These are phyloP conservation scores for Ctenicera cuprea DNA, from an alignment of 2,888 invertebrate genomes.

Conservation along the genomic window DNA sequence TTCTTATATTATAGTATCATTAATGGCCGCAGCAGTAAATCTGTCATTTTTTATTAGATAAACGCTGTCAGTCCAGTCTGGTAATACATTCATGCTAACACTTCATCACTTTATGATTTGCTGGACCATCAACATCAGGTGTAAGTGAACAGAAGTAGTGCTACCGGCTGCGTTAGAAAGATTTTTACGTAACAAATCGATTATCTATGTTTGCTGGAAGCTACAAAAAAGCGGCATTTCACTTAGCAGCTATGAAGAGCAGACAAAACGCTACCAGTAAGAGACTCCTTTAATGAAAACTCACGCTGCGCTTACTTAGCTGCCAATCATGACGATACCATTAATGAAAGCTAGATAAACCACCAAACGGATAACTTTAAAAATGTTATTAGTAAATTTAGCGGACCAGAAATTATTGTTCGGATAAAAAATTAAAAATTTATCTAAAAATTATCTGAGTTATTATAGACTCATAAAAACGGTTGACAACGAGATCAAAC, in stretches of 20 bases:
- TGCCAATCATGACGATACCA: slow-evolving; percentile 7
- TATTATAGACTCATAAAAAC: slow-evolving; percentile 41
- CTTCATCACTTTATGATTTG: slow-evolving; percentile 53
- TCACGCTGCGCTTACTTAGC: no score
- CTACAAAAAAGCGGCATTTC: slow-evolving; percentile 48
- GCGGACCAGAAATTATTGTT: slow-evolving; percentile 9
- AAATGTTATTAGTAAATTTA: slow-evolving; percentile 2
- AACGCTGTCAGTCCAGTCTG: slow-evolving; percentile 52
- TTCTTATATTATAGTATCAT: slow-evolving; percentile 57
- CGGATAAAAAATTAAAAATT: slow-evolving; percentile 11
- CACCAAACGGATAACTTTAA: background rate
- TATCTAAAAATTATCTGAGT: slow-evolving; percentile 31
- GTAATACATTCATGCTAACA: slow-evolving; percentile 51
- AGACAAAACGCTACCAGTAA: no score
- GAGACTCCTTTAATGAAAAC: slow-evolving; percentile 9
- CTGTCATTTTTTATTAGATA: slow-evolving; percentile 60
- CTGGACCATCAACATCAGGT: slow-evolving; percentile 41
- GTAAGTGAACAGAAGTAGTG: slow-evolving; percentile 31
- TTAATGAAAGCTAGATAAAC: background rate
- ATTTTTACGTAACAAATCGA: slow-evolving; percentile 54
- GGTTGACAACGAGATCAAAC: slow-evolving; percentile 54
- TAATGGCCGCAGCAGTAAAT: slow-evolving; percentile 58
- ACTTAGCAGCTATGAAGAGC: slow-evolving; percentile 1
- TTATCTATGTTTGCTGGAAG: slow-evolving; percentile 53
- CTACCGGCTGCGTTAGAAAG: slow-evolving; percentile 40